Percentiles rank a stretch among this genome's conserved stretches.
Evolutionary conservation across 2,797 vertebrate species (phyloP).

Genomic region (Dendrocincla fuliginosa): DNA sequence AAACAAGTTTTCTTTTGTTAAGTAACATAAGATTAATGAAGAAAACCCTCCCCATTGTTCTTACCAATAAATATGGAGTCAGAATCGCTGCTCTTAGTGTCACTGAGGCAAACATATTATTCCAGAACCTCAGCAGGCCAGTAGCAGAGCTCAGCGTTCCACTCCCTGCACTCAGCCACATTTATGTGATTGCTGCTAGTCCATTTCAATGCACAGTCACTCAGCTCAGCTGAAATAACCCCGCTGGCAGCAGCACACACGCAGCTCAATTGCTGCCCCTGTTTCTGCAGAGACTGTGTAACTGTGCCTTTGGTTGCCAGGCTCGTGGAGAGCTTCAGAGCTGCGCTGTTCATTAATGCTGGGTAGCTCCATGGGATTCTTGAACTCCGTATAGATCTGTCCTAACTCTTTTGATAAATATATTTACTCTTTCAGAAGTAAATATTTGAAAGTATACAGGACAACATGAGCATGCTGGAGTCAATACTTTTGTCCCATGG

Average conservation of each 20-base stretch:
- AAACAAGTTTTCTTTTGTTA: background rate
- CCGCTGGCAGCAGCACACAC: background rate
- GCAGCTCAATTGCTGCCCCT: background rate
- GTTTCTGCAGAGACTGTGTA: background rate
- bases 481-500: background rate
- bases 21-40: background rate
- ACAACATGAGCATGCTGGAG: background rate
- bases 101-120: background rate
- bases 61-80: background rate
- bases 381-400: background rate
- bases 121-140: background rate
- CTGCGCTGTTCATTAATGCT: background rate
- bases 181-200: background rate
- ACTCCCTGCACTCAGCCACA: background rate
- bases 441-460: background rate
- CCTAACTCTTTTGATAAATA: background rate
- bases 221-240: background rate
- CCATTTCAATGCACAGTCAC: background rate
- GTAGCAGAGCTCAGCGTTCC: background rate
- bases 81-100: background rate
- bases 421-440: background rate
- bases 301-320: background rate
- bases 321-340: background rate
- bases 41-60: background rate
- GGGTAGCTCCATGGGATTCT: background rate